Evolutionary conservation across 2,888 invertebrate genomes (phyloP), one percentile per base, ranked within the genome.

Genomic region (Halictus ligatus): DNA sequence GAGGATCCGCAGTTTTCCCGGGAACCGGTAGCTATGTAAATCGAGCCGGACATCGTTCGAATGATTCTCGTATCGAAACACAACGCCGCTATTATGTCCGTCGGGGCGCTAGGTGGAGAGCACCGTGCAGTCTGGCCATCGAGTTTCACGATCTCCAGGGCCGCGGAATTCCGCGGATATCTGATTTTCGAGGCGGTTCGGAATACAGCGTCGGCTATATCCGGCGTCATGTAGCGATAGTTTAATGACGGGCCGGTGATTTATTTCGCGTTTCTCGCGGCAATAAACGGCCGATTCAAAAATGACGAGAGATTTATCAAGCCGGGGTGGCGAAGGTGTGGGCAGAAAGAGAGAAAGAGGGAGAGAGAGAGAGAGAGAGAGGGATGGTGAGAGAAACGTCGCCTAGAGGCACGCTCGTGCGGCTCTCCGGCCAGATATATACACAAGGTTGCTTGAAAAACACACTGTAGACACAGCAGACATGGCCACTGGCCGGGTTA

Each of bases 401-500:
- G 84, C 90, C 90, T 87, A 88, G 85, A 87, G 89, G 89, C 84
- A 84, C 75, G 84, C 82, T 85, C 89, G 83, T 81, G 85, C 43
- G 69, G 35, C 84, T 84, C 64, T 64, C 64, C 80, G 75, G 46
- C 77, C 81, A 85, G 88, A 88, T 84, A 88, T 88, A 80, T 29
- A 58, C 58, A 64, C 85, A 79, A 88, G 82, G 85, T 89, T 90
- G 89, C 81, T 89, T 89, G 90, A 91, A 91, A 90, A 91, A 91
- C 90, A 91, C 88, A 91, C 91, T 92, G 89, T 90, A 91, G 92
- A 93, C 89, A 92, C 87, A 87, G 89, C 90, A 80, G 93, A 93
- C 92, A 93, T 90, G 93, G 93, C 91, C 92, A 93, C 93, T 91
- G 92, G 58, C 87, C 90, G 88, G 88, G 91, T 93, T 93, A 93